Evolutionary conservation across 2,797 vertebrate species (phyloP).

Genomic region (Gymnocypris eckloni): DNA sequence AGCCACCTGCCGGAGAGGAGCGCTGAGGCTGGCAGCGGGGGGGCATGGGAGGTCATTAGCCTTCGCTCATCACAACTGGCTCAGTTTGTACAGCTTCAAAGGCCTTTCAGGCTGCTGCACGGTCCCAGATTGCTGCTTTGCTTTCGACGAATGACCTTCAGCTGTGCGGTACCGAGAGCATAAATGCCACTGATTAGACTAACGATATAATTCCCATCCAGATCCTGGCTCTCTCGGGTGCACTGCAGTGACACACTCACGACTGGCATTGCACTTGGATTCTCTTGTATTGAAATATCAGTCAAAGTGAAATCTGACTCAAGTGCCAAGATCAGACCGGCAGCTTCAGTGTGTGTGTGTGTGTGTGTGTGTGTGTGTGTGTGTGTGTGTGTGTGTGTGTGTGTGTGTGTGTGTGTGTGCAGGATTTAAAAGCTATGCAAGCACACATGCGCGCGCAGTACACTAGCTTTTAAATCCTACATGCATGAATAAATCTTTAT

Average conservation of each 20-base stretch:
- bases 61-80: neutral
- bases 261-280: neutral
- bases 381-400: too few relatives aligned
- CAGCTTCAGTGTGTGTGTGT: neutral
- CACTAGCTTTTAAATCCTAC: too few relatives aligned
- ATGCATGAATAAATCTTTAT: too few relatives aligned
- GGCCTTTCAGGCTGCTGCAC: neutral
- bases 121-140: neutral
- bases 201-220: neutral
- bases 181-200: neutral
- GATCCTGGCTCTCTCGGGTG: neutral
- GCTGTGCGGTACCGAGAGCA: neutral
- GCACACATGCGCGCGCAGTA: too few relatives aligned
- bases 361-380: too few relatives aligned
- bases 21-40: too few relatives aligned
- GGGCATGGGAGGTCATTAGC: conserved; percentile 1
- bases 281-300: conserved; percentile 43
- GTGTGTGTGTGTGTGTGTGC: too few relatives aligned
- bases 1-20: conserved; percentile 4
- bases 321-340: neutral
- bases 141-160: neutral
- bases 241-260: neutral
- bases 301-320: conserved; percentile 33
- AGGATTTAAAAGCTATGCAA: too few relatives aligned
- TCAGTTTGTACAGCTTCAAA: conserved; percentile 1